Conservation (phyloP, 1,140 invertebrate genomes). For the Antheraea mylitta region DNA sequence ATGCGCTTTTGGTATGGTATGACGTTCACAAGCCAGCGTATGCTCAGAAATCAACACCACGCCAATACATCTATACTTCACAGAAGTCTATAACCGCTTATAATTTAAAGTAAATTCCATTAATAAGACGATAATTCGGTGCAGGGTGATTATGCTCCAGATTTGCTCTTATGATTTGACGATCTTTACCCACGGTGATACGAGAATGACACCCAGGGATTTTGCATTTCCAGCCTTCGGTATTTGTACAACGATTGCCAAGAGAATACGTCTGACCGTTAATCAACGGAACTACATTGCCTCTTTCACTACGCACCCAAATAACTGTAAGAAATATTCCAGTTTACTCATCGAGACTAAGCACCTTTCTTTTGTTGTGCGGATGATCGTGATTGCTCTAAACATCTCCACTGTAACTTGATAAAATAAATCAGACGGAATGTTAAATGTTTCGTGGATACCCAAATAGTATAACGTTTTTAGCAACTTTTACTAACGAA, state of each 20-base stretch:
- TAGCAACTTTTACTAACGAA: no score
- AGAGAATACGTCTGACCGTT: background rate
- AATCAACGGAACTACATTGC: background rate
- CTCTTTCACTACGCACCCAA: background rate
- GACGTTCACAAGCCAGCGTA: no score
- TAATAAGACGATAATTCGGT: conserved; percentile 14
- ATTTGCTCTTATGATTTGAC: background rate
- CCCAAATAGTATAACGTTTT: no score
- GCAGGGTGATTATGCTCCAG: conserved; percentile 20
- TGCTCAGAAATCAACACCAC: no score
- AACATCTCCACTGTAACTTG: no score
- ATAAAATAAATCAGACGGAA: no score
- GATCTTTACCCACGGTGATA: background rate
- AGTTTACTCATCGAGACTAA: background rate
- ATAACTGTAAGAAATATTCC: background rate
- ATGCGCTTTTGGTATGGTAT: no score
- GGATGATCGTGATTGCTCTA: no score
- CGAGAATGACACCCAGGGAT: background rate
- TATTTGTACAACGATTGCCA: background rate
- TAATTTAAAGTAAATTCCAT: conserved; percentile 15
- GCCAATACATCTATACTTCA: no score
- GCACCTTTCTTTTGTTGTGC: no score
- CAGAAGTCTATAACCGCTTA: background rate
- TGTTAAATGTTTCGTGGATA: no score
- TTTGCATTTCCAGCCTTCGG: conserved; percentile 6